Percentiles rank a stretch among this genome's conserved stretches.
Evolutionary conservation across 2,113 vertebrate genomes (phyloP).

Genomic region (Lipophrys pholis): DNA sequence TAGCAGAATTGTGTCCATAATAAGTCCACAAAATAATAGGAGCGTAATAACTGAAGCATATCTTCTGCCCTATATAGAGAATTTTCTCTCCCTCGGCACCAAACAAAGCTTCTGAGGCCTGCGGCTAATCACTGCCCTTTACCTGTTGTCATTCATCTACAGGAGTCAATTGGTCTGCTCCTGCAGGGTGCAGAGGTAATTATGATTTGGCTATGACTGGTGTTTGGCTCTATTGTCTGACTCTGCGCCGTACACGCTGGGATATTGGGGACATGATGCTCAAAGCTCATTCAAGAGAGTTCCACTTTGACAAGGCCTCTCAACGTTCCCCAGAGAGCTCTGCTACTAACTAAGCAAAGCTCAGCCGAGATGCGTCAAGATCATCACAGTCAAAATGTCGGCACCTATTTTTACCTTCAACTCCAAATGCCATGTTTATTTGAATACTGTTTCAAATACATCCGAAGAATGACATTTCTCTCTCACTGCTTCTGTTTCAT

Average conservation of each 20-base stretch:
- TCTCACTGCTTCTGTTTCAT: constrained; percentile 44
- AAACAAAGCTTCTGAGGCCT: constrained; percentile 67
- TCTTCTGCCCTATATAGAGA: constrained; percentile 67
- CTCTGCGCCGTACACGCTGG: constrained; percentile 47
- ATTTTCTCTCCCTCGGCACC: constrained; percentile 52
- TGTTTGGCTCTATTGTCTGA: constrained; percentile 70
- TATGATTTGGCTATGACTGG: constrained; percentile 76
- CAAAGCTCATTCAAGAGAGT: constrained; percentile 67
- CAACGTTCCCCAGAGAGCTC: constrained; percentile 57
- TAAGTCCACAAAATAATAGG: constrained; percentile 56
- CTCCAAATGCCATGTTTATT: constrained; percentile 44
- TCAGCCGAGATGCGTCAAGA: constrained; percentile 59
- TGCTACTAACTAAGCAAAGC: constrained; percentile 65
- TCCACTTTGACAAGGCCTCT: constrained; percentile 67
- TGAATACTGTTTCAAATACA: constrained; percentile 48
- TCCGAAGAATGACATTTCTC: constrained; percentile 51
- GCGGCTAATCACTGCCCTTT: constrained; percentile 77
- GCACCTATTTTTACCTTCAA: constrained; percentile 52
- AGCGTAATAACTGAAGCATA: constrained; percentile 67
- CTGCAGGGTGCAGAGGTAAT: constrained; percentile 77
- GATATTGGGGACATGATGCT: constrained; percentile 62
- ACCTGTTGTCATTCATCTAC: constrained; percentile 77
- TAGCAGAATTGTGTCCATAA: constrained; percentile 39
- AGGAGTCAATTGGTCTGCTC: constrained; percentile 75
- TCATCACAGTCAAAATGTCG: constrained; percentile 47